These are phyloP conservation scores for Magallana gigas DNA, from an alignment of 1,140 invertebrate species.

Conservation along the genomic window DNA sequence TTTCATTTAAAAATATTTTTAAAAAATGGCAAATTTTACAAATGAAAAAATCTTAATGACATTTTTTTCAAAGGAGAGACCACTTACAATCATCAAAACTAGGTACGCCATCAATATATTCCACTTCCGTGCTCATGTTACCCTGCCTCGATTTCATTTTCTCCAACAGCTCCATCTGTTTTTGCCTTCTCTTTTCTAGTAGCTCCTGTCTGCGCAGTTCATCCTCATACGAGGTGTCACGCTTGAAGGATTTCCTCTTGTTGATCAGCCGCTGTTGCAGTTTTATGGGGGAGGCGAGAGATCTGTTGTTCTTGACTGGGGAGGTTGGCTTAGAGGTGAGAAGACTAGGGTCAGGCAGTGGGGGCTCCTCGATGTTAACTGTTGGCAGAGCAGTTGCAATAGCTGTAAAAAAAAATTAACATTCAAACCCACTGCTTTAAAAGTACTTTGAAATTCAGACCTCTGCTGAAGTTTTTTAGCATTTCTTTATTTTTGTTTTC, in stretches of 20 bases:
- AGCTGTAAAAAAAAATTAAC: neutral
- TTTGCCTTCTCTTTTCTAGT: constrained; percentile 69
- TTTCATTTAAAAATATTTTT: too few relatives aligned
- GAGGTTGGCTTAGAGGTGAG: neutral
- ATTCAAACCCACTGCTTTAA: too few relatives aligned
- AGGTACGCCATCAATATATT: constrained; percentile 57
- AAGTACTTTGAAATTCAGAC: too few relatives aligned
- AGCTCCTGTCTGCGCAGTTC: constrained; percentile 66
- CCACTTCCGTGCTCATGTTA: constrained; percentile 34
- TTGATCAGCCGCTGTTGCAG: constrained; percentile 48
- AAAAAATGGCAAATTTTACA: too few relatives aligned
- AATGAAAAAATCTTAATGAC: too few relatives aligned
- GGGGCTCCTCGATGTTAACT: constrained; percentile 46
- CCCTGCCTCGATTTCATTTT: constrained; percentile 58
- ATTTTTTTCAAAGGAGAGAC: neutral
- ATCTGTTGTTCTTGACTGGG: neutral
- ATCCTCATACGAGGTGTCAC: constrained; percentile 68
- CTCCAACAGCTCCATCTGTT: constrained; percentile 66
- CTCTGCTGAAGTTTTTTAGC: too few relatives aligned
- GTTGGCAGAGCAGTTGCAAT: constrained; percentile 10
- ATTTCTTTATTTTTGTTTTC: too few relatives aligned
- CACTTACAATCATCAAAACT: constrained; percentile 75
- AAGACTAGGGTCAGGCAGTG: constrained; percentile 47
- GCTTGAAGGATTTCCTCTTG: constrained; percentile 53
- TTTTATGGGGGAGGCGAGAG: constrained; percentile 39